Evolutionary conservation across 2,888 invertebrate genomes (phyloP).

Genomic region (Pseudococcus longispinus): DNA sequence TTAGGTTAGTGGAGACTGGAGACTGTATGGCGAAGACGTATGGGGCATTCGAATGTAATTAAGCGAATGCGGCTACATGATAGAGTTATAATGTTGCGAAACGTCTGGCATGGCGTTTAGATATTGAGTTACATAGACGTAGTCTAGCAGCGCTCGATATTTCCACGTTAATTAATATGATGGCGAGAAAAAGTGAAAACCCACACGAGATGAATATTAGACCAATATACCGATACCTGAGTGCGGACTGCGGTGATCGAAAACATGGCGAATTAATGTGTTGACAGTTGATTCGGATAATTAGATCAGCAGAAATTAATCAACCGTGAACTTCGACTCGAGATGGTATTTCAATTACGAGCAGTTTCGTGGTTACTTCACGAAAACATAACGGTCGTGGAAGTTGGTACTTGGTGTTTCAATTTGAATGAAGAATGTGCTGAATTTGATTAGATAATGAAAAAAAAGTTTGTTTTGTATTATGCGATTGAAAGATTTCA

Average conservation of each 20-base stretch:
- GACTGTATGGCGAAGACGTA: background rate
- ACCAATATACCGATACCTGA: background rate
- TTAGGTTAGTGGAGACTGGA: slow-evolving; percentile 19
- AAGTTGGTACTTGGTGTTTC: background rate
- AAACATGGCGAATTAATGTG: background rate
- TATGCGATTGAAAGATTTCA: too few species aligned
- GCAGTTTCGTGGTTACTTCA: background rate
- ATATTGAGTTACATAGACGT: slow-evolving; percentile 3
- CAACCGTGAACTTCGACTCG: slow-evolving; percentile 28
- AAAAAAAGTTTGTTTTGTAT: background rate
- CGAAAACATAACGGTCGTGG: background rate
- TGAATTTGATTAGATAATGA: background rate
- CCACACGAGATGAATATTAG: background rate
- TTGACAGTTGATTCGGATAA: slow-evolving; percentile 19
- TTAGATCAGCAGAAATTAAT: slow-evolving; percentile 15
- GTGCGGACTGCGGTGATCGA: background rate
- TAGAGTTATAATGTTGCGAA: slow-evolving; percentile 21
- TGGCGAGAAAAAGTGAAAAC: background rate
- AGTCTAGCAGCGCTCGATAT: background rate
- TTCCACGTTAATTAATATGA: slow-evolving; percentile 22
- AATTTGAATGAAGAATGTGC: background rate
- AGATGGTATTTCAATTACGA: slow-evolving; percentile 18
- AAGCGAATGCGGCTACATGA: slow-evolving; percentile 3
- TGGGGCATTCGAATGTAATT: slow-evolving; percentile 25
- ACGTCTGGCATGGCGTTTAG: slow-evolving; percentile 25